These are phyloP conservation scores for Salvelinus fontinalis DNA, from an alignment of 2,113 vertebrate species.

Conservation along the genomic window DNA sequence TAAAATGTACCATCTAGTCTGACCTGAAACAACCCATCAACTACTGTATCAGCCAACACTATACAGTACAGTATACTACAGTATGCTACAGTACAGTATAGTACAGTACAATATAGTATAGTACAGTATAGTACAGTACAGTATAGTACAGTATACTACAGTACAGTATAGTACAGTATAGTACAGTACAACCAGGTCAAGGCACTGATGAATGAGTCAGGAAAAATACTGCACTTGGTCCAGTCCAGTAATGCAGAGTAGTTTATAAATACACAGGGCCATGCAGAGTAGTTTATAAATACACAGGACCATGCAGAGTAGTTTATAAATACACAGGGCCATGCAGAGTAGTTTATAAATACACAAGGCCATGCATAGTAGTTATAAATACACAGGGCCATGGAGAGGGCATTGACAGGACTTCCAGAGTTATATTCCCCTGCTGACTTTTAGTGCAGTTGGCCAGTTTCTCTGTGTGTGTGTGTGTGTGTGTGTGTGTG, in stretches of 20 bases:
- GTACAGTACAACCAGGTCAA: neutral
- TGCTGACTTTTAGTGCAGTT: constrained; percentile 47
- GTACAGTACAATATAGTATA: too few species aligned
- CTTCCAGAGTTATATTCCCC: constrained; percentile 18
- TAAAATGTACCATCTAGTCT: neutral
- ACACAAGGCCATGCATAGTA: too few species aligned
- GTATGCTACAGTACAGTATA: too few species aligned
- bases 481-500: constrained; percentile 8
- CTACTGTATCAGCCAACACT: neutral
- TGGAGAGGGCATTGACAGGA: constrained; percentile 15
- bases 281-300: constrained; percentile 1
- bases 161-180: too few species aligned
- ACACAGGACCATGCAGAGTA: too few species aligned
- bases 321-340: too few species aligned
- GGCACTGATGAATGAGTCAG: constrained; percentile 19
- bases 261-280: constrained; percentile 13
- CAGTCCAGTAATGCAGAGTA: neutral
- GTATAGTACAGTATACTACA: too few species aligned
- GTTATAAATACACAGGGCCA: constrained; percentile 15
- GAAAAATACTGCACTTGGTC: neutral
- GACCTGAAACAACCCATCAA: neutral
- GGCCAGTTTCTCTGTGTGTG: constrained; percentile 16
- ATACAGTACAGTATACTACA: too few species aligned
- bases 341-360: too few species aligned
- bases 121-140: too few species aligned